Base-by-base conservation (phyloP, 2,113 vertebrate genomes). In the Pica pica region DNA sequence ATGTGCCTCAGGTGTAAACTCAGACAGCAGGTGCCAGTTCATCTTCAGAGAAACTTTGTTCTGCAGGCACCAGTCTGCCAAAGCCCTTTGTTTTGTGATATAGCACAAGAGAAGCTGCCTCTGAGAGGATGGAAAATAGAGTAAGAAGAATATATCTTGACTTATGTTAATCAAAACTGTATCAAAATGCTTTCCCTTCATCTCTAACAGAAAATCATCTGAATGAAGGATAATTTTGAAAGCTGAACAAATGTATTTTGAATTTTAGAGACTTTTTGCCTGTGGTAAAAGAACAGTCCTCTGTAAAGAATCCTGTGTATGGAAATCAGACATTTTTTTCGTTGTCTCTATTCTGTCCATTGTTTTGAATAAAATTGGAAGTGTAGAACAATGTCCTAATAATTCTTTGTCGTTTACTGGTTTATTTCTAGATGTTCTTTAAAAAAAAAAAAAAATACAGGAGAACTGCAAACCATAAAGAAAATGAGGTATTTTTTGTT, bases 41-140 rank as follows among this genome's bases (percentile, higher is more conserved):
- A 77, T 95, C 52, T 91, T 78, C 42, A 93, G 74, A 94, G 69
- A 59, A 80, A 52, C 79, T 87, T 88, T 88, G 41, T 86, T 94
- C 91, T 93, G 30, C 49, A 57, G 44, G 24, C 30, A 61, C 10
- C 55, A 57, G 7, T 57, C 65, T 91, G 49, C 30, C 47, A 56
- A 83, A 86, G 35, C 9, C 41, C 47, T 89, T 74, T 85, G 59
- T 70, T 75, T 88, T 75, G 63, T 86, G 59, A 46, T 65, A n/a
- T 39, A 70, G 21, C 63, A 59, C 3, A 28, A 61, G 67, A 71
- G 47, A 61, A 87, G 13, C 30, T 75, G 42, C 44, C 77, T 91
- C 63, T 83, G 53, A 73, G 56, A 90, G 31, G 52, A 47, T 14
- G 31, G 73, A 65, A 87, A 78, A 87, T 57, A 57, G 83, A 87